Base-by-base conservation (phyloP, 2,113 vertebrate genomes). In the Hippocampus zosterae region DNA sequence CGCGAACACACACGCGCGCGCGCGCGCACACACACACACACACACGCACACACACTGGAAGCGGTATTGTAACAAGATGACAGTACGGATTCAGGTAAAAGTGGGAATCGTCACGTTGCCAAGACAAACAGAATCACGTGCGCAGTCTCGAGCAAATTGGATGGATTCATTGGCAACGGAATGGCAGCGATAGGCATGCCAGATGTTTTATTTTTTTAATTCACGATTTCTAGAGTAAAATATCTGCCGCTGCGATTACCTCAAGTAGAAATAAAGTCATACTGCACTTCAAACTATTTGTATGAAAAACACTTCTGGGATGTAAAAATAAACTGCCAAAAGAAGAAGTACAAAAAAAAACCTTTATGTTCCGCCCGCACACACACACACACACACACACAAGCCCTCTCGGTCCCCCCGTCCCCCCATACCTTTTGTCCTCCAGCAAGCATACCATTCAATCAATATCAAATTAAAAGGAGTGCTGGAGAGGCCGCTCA, bases 391-490 rank as follows among this genome's bases (percentile, higher is more conserved):
- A 37, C 33, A 37, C 33, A 37, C 33, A 37, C 33, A 37, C 33
- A 9, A 44, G 42, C 42, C 29, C 27, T 29, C 27, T 27, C 16
- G 33, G 18, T 42, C 48, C 21, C 21, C 46, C 6, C 53, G n/a
- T 7, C 65, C n/a, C n/a, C n/a, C n/a, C n/a, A n/a, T n/a, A 56
- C 60, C 65, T 66, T 41, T 59, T 56, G 68, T 75, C 57, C 67
- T 70, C 27, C 68, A 66, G 50, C 41, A 68, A 73, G 62, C 62
- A 60, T 59, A 41, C 29, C 3, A 11, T 57, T 73, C 67, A 66
- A 83, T 85, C 79, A 67, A 85, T 89, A 83, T 69, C 56, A 44
- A 72, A 81, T 83, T 81, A 85, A 75, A 72, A 41, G 66, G 60
- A 70, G 56, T 41, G 69, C 40, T 25, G 52, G 29, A n/a, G 37